Evolutionary conservation across 2,797 vertebrate genomes (phyloP).

Genomic region (Leucoraja ocellata): DNA sequence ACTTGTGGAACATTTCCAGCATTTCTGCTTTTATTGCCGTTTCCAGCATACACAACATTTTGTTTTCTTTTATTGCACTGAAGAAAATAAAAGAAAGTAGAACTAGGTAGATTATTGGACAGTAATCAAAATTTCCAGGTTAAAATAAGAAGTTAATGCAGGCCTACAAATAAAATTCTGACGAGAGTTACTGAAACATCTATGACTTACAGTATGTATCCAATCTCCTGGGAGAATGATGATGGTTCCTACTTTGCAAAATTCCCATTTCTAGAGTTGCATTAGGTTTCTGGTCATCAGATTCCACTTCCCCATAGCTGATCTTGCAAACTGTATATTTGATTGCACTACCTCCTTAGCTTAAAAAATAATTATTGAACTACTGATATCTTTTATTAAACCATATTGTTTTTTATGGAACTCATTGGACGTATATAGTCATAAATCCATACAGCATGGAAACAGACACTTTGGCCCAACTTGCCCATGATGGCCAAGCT

Average conservation of each 20-base stretch:
- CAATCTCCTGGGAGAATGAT: background rate
- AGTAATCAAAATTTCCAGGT: background rate
- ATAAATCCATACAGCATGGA: no score
- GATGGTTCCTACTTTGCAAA: background rate
- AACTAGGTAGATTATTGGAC: background rate
- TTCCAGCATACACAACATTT: no score
- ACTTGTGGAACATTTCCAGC: no score
- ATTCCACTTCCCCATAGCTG: background rate
- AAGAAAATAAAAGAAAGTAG: background rate
- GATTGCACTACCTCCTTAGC: background rate
- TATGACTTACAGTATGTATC: background rate
- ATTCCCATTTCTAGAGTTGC: background rate
- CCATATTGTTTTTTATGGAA: background rate
- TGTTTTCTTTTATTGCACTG: no score
- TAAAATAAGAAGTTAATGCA: no score
- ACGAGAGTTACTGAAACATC: no score
- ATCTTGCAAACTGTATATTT: background rate
- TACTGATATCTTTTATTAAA: slow-evolving; percentile 3
- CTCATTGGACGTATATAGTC: background rate
- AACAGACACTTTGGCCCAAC: no score
- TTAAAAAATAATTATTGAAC: background rate
- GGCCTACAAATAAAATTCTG: no score
- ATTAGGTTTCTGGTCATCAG: background rate
- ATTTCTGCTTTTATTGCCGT: no score
- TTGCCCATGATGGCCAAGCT: no score